A percentile compares a stretch with the other conserved stretches of the same genome.
Evolutionary conservation across 2,888 invertebrate species (phyloP).

Genomic region (Drosophila atripex): DNA sequence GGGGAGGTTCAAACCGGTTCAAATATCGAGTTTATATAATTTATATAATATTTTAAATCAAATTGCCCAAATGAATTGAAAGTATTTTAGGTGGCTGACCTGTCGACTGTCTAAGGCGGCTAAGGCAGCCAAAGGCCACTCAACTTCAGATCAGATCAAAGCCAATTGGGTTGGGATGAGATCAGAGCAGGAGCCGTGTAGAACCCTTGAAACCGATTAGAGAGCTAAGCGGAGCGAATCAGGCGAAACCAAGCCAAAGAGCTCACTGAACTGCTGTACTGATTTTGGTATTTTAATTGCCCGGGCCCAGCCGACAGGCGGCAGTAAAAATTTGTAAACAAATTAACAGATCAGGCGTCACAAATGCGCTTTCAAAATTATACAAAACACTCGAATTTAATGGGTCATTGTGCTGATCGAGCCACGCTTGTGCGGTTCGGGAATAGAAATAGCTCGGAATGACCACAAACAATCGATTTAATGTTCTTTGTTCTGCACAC

Average conservation of each 20-base stretch:
- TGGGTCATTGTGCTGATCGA: conserved; percentile 47
- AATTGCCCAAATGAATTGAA: conserved; percentile 55
- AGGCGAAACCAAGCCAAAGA: conserved; percentile 14
- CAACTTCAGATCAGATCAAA: conserved; percentile 49
- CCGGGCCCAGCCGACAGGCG: neutral
- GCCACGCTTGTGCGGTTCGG: conserved; percentile 14
- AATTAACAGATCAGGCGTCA: conserved; percentile 30
- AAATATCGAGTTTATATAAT: conserved; percentile 62
- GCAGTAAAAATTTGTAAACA: conserved; percentile 22
- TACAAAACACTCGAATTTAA: conserved; percentile 32
- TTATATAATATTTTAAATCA: conserved; percentile 47
- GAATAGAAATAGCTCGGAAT: conserved; percentile 33
- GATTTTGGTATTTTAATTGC: conserved; percentile 37
- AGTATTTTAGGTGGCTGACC: conserved; percentile 45
- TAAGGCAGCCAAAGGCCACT: conserved; percentile 60
- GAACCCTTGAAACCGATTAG: conserved; percentile 31
- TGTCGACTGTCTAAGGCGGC: conserved; percentile 18
- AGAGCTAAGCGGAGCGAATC: conserved; percentile 13
- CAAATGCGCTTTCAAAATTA: conserved; percentile 24
- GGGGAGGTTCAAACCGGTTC: conserved; percentile 56
- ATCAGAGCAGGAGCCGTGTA: conserved; percentile 1
- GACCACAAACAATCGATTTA: conserved; percentile 31
- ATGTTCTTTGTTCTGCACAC: conserved; percentile 67
- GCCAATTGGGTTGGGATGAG: conserved; percentile 6
- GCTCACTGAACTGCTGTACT: conserved; percentile 59